Evolutionary conservation across 2,113 vertebrate species (phyloP).

Genomic region (Rhegmatorhina hoffmannsi): DNA sequence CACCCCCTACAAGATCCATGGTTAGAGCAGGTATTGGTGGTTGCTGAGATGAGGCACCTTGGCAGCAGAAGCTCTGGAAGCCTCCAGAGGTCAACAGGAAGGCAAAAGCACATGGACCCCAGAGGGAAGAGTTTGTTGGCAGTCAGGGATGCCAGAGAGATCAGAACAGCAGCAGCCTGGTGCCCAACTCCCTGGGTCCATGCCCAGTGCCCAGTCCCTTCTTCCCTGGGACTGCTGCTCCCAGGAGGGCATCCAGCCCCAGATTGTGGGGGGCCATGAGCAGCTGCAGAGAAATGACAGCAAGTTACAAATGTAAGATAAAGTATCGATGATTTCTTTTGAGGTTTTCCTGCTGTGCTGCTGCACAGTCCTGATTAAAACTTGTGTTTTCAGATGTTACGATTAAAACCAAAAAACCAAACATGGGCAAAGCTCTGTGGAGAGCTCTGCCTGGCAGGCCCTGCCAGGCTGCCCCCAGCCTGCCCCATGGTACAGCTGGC

Average conservation of each 20-base stretch:
- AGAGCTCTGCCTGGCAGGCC: neutral
- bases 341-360: conserved; percentile 44
- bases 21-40: fast-evolving
- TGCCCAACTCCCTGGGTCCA: neutral
- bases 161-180: neutral
- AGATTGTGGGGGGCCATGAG: neutral
- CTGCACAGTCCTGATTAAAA: conserved; percentile 8
- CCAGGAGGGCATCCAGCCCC: neutral
- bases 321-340: neutral
- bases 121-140: neutral
- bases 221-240: neutral
- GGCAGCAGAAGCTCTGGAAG: neutral
- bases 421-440: neutral
- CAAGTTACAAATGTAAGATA: neutral
- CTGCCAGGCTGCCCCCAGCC: neutral
- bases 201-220: neutral
- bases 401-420: neutral
- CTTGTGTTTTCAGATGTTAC: neutral
- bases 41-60: neutral
- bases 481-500: neutral
- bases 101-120: neutral
- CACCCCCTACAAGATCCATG: neutral
- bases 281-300: neutral
- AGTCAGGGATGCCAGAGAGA: neutral
- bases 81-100: neutral